phyloP scores from a whole-genome alignment of 2,797 vertebrate genomes.

The Tamandua tetradactyla region DNA sequence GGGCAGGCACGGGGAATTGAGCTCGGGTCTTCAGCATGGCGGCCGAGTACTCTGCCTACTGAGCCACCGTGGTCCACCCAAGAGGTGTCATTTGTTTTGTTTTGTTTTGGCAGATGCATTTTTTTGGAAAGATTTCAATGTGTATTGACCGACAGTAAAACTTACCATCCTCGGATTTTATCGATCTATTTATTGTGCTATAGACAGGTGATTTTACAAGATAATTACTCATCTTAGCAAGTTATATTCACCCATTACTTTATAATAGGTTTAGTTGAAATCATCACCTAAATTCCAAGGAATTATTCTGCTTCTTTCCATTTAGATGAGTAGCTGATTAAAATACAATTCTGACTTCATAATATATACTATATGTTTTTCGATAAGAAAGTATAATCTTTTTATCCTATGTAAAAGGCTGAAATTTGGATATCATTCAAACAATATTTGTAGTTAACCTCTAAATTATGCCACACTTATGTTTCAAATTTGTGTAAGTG shows the following conservation, averaged over 20 bases:
- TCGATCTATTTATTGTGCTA: background rate
- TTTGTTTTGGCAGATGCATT: background rate
- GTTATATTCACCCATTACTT: background rate
- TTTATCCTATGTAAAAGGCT: background rate
- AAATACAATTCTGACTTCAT: slow-evolving; percentile 7
- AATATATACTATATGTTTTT: slow-evolving; percentile 12
- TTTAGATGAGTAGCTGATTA: slow-evolving; percentile 54
- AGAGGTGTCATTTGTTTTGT: background rate
- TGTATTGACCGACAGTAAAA: background rate
- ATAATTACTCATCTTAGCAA: background rate
- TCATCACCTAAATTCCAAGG: background rate
- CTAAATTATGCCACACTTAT: background rate
- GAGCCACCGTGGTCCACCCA: too few species aligned
- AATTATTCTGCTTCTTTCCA: slow-evolving; percentile 43
- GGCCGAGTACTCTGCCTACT: too few species aligned
- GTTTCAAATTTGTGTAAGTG: background rate
- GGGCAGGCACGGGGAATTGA: too few species aligned
- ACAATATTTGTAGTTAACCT: background rate
- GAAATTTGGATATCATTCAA: background rate
- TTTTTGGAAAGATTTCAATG: background rate
- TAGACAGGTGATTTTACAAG: background rate
- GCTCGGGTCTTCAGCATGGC: too few species aligned
- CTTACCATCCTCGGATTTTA: background rate
- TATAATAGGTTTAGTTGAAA: background rate
- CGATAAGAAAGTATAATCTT: background rate